Conservation (phyloP, 1,140 invertebrate genomes). For the Mizuhopecten yessoensis region DNA sequence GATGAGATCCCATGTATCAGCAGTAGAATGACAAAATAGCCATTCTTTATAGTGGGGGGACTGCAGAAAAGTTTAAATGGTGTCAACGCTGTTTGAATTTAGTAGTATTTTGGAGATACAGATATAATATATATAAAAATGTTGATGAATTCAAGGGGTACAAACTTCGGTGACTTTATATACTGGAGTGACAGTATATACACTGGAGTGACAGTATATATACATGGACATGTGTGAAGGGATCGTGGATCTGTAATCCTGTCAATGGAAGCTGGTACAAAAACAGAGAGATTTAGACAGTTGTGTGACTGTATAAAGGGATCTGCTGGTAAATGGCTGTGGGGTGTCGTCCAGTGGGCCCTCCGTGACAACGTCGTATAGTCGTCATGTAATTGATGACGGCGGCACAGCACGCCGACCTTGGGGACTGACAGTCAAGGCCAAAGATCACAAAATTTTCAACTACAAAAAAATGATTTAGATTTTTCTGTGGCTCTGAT, state of each 20-base stretch:
- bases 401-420: not conserved
- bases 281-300: not conserved
- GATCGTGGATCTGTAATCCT: not conserved
- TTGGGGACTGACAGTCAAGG: not conserved
- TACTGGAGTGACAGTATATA: too few relatives aligned
- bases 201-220: too few relatives aligned
- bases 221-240: too few relatives aligned
- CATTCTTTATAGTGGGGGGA: not conserved
- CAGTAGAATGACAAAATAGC: not conserved
- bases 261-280: not conserved
- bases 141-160: too few relatives aligned
- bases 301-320: not conserved
- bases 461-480: not conserved
- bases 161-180: too few relatives aligned
- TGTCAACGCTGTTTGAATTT: not conserved
- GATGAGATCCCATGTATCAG: not conserved
- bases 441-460: not conserved
- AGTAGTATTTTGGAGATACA: not conserved
- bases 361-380: not conserved
- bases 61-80: not conserved
- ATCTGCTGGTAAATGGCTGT: not conserved
- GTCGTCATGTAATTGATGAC: constrained; percentile 24
- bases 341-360: constrained; percentile 4
- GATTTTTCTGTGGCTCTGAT: not conserved
- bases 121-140: too few relatives aligned